Evolutionary conservation across 2,888 invertebrate species (phyloP), one percentile per base, ranked within the genome.

Genomic region (Malthinus seriepunctatus): DNA sequence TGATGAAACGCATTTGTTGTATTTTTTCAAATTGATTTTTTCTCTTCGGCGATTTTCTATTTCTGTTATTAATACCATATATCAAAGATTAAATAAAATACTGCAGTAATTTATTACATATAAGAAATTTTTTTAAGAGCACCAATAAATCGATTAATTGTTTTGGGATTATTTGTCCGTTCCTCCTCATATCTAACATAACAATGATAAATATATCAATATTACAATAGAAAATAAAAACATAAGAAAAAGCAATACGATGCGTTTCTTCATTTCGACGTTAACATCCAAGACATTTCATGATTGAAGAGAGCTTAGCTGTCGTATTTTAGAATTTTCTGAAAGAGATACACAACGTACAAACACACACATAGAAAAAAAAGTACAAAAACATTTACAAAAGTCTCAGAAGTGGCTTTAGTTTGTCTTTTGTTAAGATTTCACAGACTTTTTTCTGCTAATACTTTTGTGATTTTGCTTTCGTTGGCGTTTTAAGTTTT

Each of bases 371-470:
- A n/a, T n/a, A n/a, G n/a, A n/a, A 48, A 51, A 56, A 60, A 52
- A 62, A 62, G 42, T 56, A 51, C 58, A 62, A 63, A 64, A 62
- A 64, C 64, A 62, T 64, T 62, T 62, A 64, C 62, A 62, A 64
- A 64, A 64, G 59, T 64, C 60, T 59, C 51, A 62, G 64, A 64
- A 60, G 62, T 62, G 62, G 64, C 62, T 62, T 62, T 62, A 57
- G 59, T 57, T 64, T 60, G 62, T 54, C 60, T 61, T 23, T 63
- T 61, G 63, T 63, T 63, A 55, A 32, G 56, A 57, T 54, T 56
- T 63, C 50, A 47, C 37, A 11, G 33, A 47, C 52, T 56, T 56
- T 60, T n/a, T 55, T 57, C 53, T 51, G 47, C 47, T 52, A 52
- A 49, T 46, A 38, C 32, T 37, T 48, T 46, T 48, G 46, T 56